Evolutionary conservation across 2,797 vertebrate genomes (phyloP), one percentile per base, ranked within the genome.

Genomic region (Manis javanica): DNA sequence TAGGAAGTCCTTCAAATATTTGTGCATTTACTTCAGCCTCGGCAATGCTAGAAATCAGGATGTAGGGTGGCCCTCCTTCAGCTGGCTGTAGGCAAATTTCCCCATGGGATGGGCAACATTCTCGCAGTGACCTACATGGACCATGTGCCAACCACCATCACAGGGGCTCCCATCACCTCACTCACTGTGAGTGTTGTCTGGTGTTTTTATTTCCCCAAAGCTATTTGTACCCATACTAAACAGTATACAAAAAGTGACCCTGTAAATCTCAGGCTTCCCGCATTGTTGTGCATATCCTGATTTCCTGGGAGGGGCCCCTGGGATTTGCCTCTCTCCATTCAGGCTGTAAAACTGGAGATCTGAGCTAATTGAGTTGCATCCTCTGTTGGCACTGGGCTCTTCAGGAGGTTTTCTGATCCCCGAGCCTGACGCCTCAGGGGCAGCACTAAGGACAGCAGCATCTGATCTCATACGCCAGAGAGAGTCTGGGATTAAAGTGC

Each of bases 361-460:
- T 42, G 42, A 97, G 53, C 92, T 97, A 98, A 97, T 77, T 97
- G 94, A 97, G 85, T 96, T 96, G 78, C 66, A 79, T 71, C 86
- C 29, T 96, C 89, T 82, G 59, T 68, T 86, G 53, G 53, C 18
- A 1, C 63, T 42, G n/a, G 55, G 79, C 63, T 96, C 69, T 92
- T 63, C 49, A 18, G 61, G 81, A 83, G 46, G 66, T 91, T 96
- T 97, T 72, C 96, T 85, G 89, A 94, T 95, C 77, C 37, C 69
- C 61, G 78, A 79, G 78, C 61, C 37, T 37, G 61, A 63, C 51
- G 64, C 68, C 92, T 96, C 81, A 23, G 63, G 94, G 90, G 66
- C 4, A 91, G 42, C 94, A 92, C 23, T 61, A 49, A 96, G 96
- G 89, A 94, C 0, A 16, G 72, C 0, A 0, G 57, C 89, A 26